Evolutionary conservation across 1,140 invertebrate genomes (phyloP), one percentile per base, ranked within the genome.

Genomic region (Meteorus sp.): DNA sequence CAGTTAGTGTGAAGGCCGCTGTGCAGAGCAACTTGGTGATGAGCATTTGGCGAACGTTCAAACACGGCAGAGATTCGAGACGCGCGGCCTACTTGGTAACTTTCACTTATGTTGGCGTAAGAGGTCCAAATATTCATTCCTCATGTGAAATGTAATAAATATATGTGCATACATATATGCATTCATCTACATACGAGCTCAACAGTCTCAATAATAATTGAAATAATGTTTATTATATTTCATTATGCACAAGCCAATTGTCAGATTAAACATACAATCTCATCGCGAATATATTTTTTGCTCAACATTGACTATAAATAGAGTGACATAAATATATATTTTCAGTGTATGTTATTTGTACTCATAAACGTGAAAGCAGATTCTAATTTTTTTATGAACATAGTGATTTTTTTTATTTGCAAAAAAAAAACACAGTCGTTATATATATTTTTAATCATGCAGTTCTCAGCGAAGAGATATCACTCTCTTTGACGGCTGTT

Each of bases 81-180:
- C 68, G 70, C 64, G 68, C 67, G 76, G 75, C 75, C 76, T 78
- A 79, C 76, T 79, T 78, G 70, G 64, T 57, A 73, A 78, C 77
- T 79, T 79, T 79, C 77, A 79, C 77, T 79, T 77, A 41, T 43
- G 72, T 70, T 77, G 74, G 69, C 75, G 75, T 77, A 76, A 77
- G 74, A 76, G 68, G 63, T 70, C 68, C 73, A 71, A 69, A 76
- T 70, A 70, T 63, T 37, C 56, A 51, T 45, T 54, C 45, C 39
- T 39, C 47, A 67, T 64, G 54, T 64, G 56, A 60, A 66, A 63
- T 69, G 68, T 64, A 62, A 70, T 59, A 52, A 59, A 22, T 52
- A 17, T 52, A 37, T n/a, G 25, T 31, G 15, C 15, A 17, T 9
- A 27, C n/a, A 2, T 1, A 13, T 8, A 27, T 48, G 15, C 27